phyloP scores from a whole-genome alignment of 2,113 vertebrate genomes.

The Gobiocypris rarus region DNA sequence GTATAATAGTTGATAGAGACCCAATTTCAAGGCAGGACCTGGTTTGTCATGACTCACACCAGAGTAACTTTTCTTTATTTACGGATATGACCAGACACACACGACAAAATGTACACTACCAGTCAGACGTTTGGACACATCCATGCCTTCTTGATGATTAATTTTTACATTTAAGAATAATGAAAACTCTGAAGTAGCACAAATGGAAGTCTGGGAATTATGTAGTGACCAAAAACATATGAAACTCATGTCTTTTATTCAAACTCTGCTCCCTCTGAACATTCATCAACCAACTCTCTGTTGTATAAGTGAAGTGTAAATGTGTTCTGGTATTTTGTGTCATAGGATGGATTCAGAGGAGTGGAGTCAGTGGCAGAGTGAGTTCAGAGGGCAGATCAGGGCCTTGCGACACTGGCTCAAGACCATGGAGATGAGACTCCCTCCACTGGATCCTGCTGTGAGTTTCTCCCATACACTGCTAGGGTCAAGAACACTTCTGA shows the following conservation, averaged over 20 bases:
- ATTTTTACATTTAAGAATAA: background rate
- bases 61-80: no score
- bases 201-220: background rate
- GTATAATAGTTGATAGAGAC: no score
- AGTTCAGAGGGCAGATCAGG: slow-evolving; percentile 79
- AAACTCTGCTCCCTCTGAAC: no score
- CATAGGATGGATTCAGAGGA: slow-evolving; percentile 66
- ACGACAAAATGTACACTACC: no score
- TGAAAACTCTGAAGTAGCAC: background rate
- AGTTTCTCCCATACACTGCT: slow-evolving; percentile 56
- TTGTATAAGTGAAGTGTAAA: no score
- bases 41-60: no score
- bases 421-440: slow-evolving; percentile 78
- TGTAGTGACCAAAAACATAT: background rate
- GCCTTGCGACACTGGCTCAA: slow-evolving; percentile 82
- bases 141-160: background rate
- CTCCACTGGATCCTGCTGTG: slow-evolving; percentile 64
- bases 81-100: no score
- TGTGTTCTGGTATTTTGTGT: slow-evolving; percentile 36
- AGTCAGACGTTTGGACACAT: background rate
- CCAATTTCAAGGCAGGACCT: no score
- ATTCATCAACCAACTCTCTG: no score
- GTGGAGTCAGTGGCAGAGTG: slow-evolving; percentile 71
- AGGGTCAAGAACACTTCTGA: background rate
- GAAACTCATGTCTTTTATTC: background rate